Evolutionary conservation across 2,113 vertebrate species (phyloP).

Genomic region (Carollia perspicillata): DNA sequence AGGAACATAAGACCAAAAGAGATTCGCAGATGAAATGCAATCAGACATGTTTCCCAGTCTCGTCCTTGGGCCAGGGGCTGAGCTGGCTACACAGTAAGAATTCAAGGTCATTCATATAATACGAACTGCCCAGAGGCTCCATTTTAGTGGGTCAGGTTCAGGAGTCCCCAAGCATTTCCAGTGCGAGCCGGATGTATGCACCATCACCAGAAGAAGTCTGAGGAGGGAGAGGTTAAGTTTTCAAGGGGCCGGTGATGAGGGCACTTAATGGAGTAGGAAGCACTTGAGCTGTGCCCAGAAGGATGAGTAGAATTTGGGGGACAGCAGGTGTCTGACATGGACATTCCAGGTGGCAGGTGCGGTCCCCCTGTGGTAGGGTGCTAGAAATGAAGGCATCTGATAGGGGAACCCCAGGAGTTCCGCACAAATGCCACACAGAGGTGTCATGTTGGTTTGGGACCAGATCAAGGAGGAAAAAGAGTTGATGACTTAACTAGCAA

Average conservation of each 20-base stretch:
- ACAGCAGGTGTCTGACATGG: not conserved
- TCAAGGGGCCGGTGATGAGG: not conserved
- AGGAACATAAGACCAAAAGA: not conserved
- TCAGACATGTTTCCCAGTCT: not conserved
- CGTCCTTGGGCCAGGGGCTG: not conserved
- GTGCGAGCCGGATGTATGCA: not conserved
- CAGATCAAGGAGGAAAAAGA: not conserved
- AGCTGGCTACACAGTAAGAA: not conserved
- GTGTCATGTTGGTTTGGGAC: not conserved
- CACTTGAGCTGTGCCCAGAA: not conserved
- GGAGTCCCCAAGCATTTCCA: not conserved
- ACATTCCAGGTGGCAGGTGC: not conserved
- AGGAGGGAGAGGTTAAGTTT: not conserved
- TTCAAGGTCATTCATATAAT: not conserved
- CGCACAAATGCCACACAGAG: not conserved
- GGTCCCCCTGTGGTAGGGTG: fast-evolving
- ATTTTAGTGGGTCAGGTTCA: not conserved
- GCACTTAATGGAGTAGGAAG: not conserved
- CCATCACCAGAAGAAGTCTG: not conserved
- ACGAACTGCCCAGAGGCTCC: not conserved
- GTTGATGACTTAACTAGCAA: not conserved
- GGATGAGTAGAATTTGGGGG: not conserved
- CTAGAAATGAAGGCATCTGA: not conserved
- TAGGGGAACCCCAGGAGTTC: not conserved
- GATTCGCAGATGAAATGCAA: not conserved